Base-by-base conservation (phyloP, 2,797 vertebrate genomes). In the Siniperca undulata region DNA sequence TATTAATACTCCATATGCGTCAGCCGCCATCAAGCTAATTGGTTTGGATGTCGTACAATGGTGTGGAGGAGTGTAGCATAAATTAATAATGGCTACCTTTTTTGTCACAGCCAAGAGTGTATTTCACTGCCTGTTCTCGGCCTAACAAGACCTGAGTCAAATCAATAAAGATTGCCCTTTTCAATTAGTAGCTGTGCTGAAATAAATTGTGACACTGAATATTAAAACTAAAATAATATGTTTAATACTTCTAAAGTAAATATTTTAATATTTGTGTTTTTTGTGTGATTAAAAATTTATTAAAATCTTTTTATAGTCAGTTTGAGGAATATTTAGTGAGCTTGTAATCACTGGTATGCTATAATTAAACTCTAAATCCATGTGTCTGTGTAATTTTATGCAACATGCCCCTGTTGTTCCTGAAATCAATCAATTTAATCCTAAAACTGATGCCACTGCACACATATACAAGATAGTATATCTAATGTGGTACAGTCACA, bases 11-110 rank as follows among this genome's bases (percentile, higher is more conserved):
- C 91, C 79, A 85, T 92, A 91, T 88, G 79, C 82, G 86, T 94
- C 92, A 91, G 82, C 90, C 92, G 85, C 94, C 94, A 95, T 96
- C 94, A 95, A 91, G 93, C 95, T 95, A 96, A 96, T 96, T 96
- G 95, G 92, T 93, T 94, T 95, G 93, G 93, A 94, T 94, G 92
- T 92, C 81, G 88, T 93, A 94, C 94, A 96, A 94, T 94, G 86
- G 89, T 84, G 89, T 87, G 86, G 92, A 89, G 81, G 88, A 94
- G 88, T 92, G 90, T 85, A 90, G 86, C 87, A 91, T 96, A 84
- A 94, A 97, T 97, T 91, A 95, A 90, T 96, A 94, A 96, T 95
- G 86, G 74, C 80, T 78, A 80, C 91, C 87, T 93, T 95, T 94
- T 68, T 95, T 90, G 91, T 95, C 94, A 92, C 95, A 91, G 91